Base-by-base conservation (phyloP, 2,888 invertebrate genomes). In the Torymus texanus region DNA sequence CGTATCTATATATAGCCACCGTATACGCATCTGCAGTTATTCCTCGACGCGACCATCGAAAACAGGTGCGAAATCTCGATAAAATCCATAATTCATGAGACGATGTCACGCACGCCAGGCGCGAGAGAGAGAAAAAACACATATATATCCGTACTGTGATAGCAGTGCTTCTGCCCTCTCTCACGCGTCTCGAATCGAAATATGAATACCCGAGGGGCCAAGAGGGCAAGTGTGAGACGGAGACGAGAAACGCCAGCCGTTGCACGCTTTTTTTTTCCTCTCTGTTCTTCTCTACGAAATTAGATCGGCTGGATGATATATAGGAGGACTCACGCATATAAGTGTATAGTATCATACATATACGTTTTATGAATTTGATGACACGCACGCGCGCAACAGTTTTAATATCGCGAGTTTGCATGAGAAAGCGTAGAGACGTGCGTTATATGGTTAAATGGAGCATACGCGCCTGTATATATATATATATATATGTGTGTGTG, bases 61-160 rank as follows among this genome's bases (percentile, higher is more conserved):
- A 85, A 84, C 83, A 84, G 83, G 84, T 84, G 84, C 81, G 82
- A 85, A 84, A 84, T 83, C 83, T 80, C 83, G 83, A 82, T 81
- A 82, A 82, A 82, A 84, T 85, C 81, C 85, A 84, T 85, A 83
- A 85, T 84, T 85, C 82, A 84, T 82, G 82, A 82, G 81, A 63
- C 41, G 79, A 79, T 74, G 70, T 63, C 72, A 70, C 51, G 72
- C 41, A 41, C 41, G 41, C 8, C 41, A 73, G 51, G 51, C 5
- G 63, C 53, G 13, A 50, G 41, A 51, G 12, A 41, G 11, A 14
- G 41, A 73, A 51, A 70, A 63, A 55, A 53, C 16, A 56, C 50
- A 16, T 16, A 18, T 50, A 24, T 53, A 72, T 5, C 67, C 14
- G 11, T 51, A 5, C n/a, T 41, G 12, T 56, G 18, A 21, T 51